Evolutionary conservation across 2,888 invertebrate species (phyloP).

Genomic region (Cryptophagus acutangulus): DNA sequence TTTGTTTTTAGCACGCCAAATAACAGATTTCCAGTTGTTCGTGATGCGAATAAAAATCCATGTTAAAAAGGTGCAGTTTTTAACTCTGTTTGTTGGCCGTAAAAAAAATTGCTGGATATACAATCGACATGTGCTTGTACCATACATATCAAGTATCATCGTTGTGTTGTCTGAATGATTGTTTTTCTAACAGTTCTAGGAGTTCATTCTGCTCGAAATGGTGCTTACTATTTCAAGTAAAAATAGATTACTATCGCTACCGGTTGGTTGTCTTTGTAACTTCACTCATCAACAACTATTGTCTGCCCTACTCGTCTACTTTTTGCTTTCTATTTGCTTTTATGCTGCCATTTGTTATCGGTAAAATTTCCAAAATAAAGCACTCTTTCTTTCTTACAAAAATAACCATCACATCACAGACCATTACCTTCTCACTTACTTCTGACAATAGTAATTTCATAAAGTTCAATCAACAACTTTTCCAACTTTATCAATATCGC

Average conservation of each 20-base stretch:
- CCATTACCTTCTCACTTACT: too few species aligned
- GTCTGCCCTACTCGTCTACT: too few species aligned
- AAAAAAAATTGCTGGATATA: slow-evolving; percentile 2
- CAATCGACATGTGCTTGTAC: slow-evolving; percentile 19
- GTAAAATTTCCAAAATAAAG: too few species aligned
- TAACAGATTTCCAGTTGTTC: slow-evolving; percentile 33
- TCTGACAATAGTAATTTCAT: too few species aligned
- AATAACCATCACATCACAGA: too few species aligned
- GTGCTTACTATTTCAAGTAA: slow-evolving; percentile 7
- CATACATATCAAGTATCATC: too few species aligned
- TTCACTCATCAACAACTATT: slow-evolving; percentile 12
- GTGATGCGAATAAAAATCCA: slow-evolving; percentile 33
- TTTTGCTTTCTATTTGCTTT: too few species aligned
- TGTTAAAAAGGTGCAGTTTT: slow-evolving; percentile 2
- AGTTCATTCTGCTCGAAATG: slow-evolving; percentile 16
- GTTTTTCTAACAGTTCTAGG: slow-evolving; percentile 13
- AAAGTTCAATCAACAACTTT: too few species aligned
- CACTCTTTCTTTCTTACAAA: too few species aligned
- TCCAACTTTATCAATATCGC: too few species aligned
- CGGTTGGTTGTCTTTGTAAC: slow-evolving; percentile 12
- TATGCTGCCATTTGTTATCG: too few species aligned
- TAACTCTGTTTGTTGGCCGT: background rate
- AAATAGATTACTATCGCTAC: slow-evolving; percentile 15
- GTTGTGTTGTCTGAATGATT: slow-evolving; percentile 17
- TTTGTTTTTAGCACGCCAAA: slow-evolving; percentile 36